Conservation (phyloP, 1,140 invertebrate genomes). For the Drosophila burlai region DNA sequence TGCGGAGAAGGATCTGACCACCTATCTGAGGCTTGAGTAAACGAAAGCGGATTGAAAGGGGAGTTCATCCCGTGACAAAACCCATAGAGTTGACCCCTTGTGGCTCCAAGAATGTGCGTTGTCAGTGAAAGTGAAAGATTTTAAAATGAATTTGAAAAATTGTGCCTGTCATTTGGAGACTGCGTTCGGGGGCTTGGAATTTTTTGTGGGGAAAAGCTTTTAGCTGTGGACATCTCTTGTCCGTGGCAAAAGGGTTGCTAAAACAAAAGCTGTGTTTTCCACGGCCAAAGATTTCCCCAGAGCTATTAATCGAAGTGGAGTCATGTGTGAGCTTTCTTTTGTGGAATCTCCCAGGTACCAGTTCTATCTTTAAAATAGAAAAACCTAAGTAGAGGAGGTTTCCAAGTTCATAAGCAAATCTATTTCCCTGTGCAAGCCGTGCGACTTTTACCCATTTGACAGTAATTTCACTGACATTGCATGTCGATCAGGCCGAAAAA, state of each 20-base stretch:
- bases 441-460: constrained; percentile 67
- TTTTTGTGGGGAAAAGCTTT: constrained; percentile 64
- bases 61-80: not conserved
- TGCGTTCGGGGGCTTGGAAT: constrained; percentile 11
- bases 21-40: not conserved
- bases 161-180: constrained; percentile 26
- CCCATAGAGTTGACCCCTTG: not conserved
- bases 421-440: not conserved
- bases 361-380: not conserved
- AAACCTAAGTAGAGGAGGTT: not conserved
- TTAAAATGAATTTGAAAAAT: constrained; percentile 23
- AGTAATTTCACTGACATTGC: constrained; percentile 63
- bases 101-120: constrained; percentile 42
- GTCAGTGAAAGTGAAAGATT: constrained; percentile 59
- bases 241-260: constrained; percentile 42
- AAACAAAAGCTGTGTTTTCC: constrained; percentile 75
- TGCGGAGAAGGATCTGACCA: not conserved
- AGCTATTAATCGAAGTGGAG: constrained; percentile 36
- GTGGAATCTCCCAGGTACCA: constrained; percentile 16
- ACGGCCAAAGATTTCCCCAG: constrained; percentile 19
- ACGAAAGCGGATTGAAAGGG: not conserved
- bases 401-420: not conserved
- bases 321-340: constrained; percentile 42
- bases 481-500: constrained; percentile 56
- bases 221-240: constrained; percentile 59